phyloP scores from a whole-genome alignment of 2,797 vertebrate genomes.

The Paedocypris micromegethes region DNA sequence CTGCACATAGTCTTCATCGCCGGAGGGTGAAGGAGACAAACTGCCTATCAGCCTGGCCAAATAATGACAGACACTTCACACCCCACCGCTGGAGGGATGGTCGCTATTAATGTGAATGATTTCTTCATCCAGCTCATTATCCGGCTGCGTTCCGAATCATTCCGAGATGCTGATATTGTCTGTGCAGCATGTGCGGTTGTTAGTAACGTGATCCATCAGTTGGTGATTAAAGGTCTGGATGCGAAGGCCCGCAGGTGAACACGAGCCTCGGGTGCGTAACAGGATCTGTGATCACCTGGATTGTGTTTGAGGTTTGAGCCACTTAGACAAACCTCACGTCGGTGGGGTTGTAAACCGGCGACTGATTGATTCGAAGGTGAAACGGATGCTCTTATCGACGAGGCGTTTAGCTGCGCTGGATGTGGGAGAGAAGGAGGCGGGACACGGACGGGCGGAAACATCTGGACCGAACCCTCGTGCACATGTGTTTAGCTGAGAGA shows the following conservation, averaged over 20 bases:
- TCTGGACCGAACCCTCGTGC: too few relatives aligned
- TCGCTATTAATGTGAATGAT: slow-evolving; percentile 35
- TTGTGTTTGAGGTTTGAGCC: slow-evolving; percentile 38
- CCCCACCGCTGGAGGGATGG: slow-evolving; percentile 19
- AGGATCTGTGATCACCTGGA: slow-evolving; percentile 44
- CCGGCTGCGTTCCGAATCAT: slow-evolving; percentile 25
- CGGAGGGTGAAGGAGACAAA: slow-evolving; percentile 37
- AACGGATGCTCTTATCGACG: slow-evolving; percentile 56
- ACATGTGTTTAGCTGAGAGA: too few relatives aligned
- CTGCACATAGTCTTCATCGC: slow-evolving; percentile 14
- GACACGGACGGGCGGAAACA: too few relatives aligned
- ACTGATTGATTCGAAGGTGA: slow-evolving; percentile 62
- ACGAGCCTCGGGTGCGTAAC: slow-evolving; percentile 40
- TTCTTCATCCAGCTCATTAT: slow-evolving; percentile 32
- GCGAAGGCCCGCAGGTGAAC: slow-evolving; percentile 27
- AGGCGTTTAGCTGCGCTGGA: slow-evolving; percentile 53
- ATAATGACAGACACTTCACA: slow-evolving; percentile 30
- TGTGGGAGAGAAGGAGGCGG: too few relatives aligned
- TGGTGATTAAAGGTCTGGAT: slow-evolving; percentile 41
- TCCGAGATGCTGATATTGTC: slow-evolving; percentile 1
- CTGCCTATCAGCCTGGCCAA: slow-evolving; percentile 28
- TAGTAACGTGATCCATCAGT: slow-evolving; percentile 35
- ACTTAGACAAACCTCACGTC: slow-evolving; percentile 42
- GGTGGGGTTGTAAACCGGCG: slow-evolving; percentile 40
- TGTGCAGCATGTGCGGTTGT: slow-evolving; percentile 21